Percentiles rank a stretch among this genome's conserved stretches.
These are phyloP conservation scores for Enteromius viviparus DNA, from an alignment of 2,797 vertebrate genomes.

Conservation along the genomic window DNA sequence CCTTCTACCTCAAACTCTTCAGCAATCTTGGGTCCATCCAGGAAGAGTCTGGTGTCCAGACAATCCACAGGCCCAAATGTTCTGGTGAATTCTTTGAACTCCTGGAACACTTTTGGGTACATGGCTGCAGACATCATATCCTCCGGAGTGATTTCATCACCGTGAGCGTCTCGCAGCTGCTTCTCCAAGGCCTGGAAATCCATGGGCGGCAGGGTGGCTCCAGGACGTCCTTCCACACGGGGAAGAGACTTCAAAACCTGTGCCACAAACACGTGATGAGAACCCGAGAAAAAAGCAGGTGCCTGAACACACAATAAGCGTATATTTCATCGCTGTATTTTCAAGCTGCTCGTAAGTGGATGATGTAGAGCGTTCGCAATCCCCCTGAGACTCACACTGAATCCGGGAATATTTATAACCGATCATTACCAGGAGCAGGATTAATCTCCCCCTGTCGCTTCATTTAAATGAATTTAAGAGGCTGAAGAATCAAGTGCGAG, in stretches of 20 bases:
- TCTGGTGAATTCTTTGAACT: constrained; percentile 85
- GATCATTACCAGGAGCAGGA: constrained; percentile 40
- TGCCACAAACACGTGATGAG: constrained; percentile 8
- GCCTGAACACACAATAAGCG: constrained; percentile 11
- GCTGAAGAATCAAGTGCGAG: not conserved
- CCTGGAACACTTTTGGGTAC: constrained; percentile 91
- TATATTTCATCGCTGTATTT: constrained; percentile 19
- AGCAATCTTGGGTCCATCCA: constrained; percentile 91
- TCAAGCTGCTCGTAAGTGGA: constrained; percentile 45
- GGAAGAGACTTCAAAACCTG: constrained; percentile 90
- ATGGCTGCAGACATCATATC: constrained; percentile 93
- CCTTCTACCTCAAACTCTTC: constrained; percentile 90
- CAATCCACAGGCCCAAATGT: constrained; percentile 91
- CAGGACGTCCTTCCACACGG: constrained; percentile 87
- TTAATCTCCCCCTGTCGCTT: constrained; percentile 49
- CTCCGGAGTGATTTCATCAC: constrained; percentile 86
- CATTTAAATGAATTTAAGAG: constrained; percentile 43
- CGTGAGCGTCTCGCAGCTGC: constrained; percentile 75
- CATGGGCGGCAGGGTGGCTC: constrained; percentile 84
- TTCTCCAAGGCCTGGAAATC: constrained; percentile 83
- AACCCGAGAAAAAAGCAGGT: constrained; percentile 5
- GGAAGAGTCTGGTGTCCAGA: constrained; percentile 90
- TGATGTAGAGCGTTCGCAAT: constrained; percentile 32
- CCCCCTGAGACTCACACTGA: constrained; percentile 41
- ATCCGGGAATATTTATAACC: constrained; percentile 47